Evolutionary conservation across 2,113 vertebrate genomes (phyloP).

Genomic region (Noctilio leporinus): DNA sequence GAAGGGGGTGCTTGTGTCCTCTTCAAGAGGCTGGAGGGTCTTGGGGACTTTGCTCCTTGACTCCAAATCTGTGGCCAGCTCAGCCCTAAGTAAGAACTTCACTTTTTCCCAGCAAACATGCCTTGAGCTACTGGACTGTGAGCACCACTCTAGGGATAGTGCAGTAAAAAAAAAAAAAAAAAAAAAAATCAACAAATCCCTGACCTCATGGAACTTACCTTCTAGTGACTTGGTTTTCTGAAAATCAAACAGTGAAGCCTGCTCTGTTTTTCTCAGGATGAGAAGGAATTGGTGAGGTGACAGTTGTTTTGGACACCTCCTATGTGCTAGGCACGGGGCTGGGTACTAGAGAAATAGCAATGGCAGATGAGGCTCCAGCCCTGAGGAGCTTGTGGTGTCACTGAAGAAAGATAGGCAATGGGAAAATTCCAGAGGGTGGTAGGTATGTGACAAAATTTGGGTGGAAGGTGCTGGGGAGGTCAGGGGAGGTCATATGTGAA

Average conservation of each 20-base stretch:
- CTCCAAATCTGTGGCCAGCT: not conserved
- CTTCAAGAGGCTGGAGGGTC: not conserved
- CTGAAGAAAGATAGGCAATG: not conserved
- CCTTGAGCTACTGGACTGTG: not conserved
- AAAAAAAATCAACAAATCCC: not conserved
- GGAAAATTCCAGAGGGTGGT: not conserved
- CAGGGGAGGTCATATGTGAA: not conserved
- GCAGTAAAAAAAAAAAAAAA: not conserved
- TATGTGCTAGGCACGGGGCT: not conserved
- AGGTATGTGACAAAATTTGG: not conserved
- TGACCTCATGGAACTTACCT: not conserved
- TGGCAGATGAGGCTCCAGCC: not conserved
- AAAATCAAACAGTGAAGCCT: not conserved
- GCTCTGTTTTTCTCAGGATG: not conserved
- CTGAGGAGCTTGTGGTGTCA: not conserved
- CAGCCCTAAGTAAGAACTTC: not conserved
- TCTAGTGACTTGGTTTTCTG: not conserved
- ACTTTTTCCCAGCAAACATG: not conserved
- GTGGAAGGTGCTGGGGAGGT: accelerated
- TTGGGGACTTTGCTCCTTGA: not conserved
- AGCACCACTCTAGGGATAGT: not conserved
- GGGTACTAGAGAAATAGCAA: not conserved
- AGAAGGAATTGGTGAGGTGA: not conserved
- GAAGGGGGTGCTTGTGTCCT: accelerated
- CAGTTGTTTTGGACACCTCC: not conserved